Percentiles rank a stretch among this genome's conserved stretches.
Evolutionary conservation across 2,797 vertebrate genomes (phyloP).

Genomic region (Enteromius fasciolatus): DNA sequence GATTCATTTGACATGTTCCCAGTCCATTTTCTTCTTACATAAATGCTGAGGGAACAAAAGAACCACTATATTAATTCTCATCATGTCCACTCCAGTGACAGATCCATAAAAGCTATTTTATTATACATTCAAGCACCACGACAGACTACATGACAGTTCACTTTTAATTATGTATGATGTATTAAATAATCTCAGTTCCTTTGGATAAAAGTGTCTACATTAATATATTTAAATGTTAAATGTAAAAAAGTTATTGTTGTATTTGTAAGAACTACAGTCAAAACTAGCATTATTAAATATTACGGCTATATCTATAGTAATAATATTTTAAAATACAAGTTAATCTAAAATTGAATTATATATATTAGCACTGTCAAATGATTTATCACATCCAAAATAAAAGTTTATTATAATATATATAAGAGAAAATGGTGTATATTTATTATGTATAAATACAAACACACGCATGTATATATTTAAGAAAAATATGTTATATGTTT

Average conservation of each 20-base stretch:
- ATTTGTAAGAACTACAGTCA: not conserved
- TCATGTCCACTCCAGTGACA: not conserved
- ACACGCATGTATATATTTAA: too few species aligned
- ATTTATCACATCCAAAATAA: too few species aligned
- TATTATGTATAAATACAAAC: too few species aligned
- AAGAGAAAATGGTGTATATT: too few species aligned
- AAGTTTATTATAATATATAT: too few species aligned
- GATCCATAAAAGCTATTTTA: not conserved
- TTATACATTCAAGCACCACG: not conserved
- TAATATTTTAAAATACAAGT: too few species aligned
- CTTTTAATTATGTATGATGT: not conserved
- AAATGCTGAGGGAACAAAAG: not conserved
- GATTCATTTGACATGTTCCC: not conserved
- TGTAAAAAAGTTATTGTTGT: too few species aligned
- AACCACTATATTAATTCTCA: not conserved
- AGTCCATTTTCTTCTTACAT: not conserved
- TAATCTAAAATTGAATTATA: too few species aligned
- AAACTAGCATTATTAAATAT: not conserved
- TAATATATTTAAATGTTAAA: not conserved
- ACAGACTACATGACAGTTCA: not conserved
- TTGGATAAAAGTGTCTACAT: not conserved
- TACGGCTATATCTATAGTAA: too few species aligned
- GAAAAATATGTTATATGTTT: too few species aligned
- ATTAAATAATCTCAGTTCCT: not conserved
- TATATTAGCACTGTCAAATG: too few species aligned